Evolutionary conservation across 2,113 vertebrate species (phyloP).

Genomic region (Micronycteris hirsuta): DNA sequence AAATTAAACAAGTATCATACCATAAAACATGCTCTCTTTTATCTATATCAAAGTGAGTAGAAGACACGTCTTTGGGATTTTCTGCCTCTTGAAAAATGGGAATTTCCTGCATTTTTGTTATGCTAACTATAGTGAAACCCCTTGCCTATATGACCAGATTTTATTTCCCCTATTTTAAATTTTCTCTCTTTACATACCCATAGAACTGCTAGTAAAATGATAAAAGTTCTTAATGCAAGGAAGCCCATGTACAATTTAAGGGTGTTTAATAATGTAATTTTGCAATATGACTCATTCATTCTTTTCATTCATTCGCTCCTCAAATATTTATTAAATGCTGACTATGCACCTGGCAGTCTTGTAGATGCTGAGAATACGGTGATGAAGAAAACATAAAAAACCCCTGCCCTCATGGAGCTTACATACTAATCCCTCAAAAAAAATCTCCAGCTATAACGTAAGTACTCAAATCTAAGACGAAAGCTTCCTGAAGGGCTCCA

Average conservation of each 20-base stretch:
- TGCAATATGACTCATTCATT: not conserved
- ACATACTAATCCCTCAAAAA: slow-evolving; percentile 54
- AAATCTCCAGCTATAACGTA: slow-evolving; percentile 1
- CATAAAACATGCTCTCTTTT: slow-evolving; percentile 1
- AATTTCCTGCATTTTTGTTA: not conserved
- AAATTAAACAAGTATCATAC: slow-evolving; percentile 28
- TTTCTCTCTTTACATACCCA: not conserved
- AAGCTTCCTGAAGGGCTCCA: not conserved
- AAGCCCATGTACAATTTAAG: not conserved
- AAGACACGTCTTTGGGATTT: not conserved
- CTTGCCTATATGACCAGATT: not conserved
- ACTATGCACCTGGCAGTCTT: not conserved
- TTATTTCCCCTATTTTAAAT: slow-evolving; percentile 10
- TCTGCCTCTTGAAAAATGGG: not conserved
- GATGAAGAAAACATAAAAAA: slow-evolving; percentile 32
- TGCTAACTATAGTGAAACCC: not conserved
- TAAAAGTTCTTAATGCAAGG: not conserved
- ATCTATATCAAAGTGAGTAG: not conserved
- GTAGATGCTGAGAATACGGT: slow-evolving; percentile 2
- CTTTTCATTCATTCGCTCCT: slow-evolving; percentile 8
- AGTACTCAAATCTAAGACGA: not conserved
- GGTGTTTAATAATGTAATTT: slow-evolving; percentile 5
- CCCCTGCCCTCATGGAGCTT: slow-evolving; percentile 58
- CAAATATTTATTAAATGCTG: slow-evolving; percentile 32
- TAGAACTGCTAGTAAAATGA: not conserved